Evolutionary conservation across 2,797 vertebrate genomes (phyloP).

Genomic region (Atherinosoma microstoma): DNA sequence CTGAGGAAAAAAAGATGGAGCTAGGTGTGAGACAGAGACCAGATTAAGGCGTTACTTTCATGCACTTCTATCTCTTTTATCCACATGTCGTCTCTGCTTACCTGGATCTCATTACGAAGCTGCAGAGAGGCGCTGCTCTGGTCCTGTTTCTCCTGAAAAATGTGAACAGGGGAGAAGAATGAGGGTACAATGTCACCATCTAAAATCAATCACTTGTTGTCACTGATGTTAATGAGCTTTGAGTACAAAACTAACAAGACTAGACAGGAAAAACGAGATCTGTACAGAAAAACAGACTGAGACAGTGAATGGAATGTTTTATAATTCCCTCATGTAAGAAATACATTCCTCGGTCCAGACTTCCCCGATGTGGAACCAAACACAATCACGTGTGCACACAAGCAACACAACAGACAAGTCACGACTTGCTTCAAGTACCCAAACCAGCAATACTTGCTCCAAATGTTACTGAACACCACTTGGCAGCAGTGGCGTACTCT

Average conservation of each 20-base stretch:
- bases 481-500: neutral
- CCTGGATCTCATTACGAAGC: conserved; percentile 94
- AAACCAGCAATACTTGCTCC: conserved; percentile 54
- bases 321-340: conserved; percentile 31
- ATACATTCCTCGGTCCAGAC: conserved; percentile 34
- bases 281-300: conserved; percentile 3
- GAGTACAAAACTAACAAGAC: neutral
- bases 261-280: neutral
- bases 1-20: conserved; percentile 74
- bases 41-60: neutral
- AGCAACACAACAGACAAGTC: conserved; percentile 8
- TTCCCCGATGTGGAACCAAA: conserved; percentile 59
- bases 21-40: neutral
- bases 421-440: conserved; percentile 4
- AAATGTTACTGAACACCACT: conserved; percentile 2
- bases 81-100: conserved; percentile 66
- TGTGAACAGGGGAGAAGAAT: conserved; percentile 4
- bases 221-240: neutral
- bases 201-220: conserved; percentile 19
- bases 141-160: conserved; percentile 91
- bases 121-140: conserved; percentile 89
- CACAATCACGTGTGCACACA: conserved; percentile 39
- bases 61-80: neutral
- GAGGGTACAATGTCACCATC: conserved; percentile 17
- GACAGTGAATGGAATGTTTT: conserved; percentile 12